Percentiles rank a stretch among this genome's conserved stretches.
These are phyloP conservation scores for Argopecten irradians DNA, from an alignment of 1,140 invertebrate genomes.

Conservation along the genomic window DNA sequence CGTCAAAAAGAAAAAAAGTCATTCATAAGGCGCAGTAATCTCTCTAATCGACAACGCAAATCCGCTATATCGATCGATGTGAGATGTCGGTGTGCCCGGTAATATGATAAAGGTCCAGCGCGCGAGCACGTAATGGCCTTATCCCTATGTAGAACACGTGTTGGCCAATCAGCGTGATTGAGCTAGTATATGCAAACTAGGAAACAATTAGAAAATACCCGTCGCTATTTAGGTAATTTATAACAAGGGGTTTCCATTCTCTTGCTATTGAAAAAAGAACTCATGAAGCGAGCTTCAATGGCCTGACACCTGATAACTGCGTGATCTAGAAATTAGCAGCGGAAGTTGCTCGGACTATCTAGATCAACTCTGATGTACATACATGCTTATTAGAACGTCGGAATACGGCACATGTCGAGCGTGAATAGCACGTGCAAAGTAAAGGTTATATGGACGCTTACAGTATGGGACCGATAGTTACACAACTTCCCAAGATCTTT, in stretches of 20 bases:
- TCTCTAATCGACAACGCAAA: constrained; percentile 8
- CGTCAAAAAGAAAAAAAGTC: constrained; percentile 9
- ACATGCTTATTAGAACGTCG: neutral
- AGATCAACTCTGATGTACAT: neutral
- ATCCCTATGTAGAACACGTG: constrained; percentile 13
- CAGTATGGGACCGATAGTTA: no score
- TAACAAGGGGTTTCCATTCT: neutral
- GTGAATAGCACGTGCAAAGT: neutral
- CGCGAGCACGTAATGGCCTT: neutral
- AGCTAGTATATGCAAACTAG: neutral
- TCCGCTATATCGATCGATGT: neutral
- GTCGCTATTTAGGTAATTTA: constrained; percentile 18
- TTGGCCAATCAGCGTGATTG: neutral
- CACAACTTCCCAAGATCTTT: neutral
- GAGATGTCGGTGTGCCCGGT: neutral
- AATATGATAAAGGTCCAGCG: constrained; percentile 10
- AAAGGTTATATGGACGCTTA: neutral
- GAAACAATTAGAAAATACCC: neutral
- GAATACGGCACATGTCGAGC: neutral
- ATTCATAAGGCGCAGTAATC: constrained; percentile 21
- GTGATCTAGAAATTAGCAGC: neutral
- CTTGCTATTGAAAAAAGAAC: neutral
- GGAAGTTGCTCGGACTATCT: neutral
- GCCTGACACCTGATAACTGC: neutral
- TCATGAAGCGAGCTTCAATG: neutral